Conservation (phyloP, 1,140 invertebrate genomes). For the Cardiocondyla obscurior region DNA sequence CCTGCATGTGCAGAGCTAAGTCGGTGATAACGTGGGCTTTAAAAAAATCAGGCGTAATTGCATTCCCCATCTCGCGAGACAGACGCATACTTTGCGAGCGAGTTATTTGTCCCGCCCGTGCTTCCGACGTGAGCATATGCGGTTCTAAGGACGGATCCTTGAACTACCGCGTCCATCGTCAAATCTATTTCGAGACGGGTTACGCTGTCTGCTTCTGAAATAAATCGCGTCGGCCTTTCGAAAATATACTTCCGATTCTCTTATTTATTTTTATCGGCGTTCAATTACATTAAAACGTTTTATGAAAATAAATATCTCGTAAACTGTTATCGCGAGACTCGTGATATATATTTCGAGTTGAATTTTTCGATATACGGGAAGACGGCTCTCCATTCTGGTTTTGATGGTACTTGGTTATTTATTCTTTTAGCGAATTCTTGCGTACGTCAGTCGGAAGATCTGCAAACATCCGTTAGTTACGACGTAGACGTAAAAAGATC, state of each 20-base stretch:
- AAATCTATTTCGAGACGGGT: slow-evolving; percentile 11
- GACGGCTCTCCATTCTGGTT: not conserved
- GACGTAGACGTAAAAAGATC: slow-evolving; percentile 11
- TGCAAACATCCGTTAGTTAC: slow-evolving; percentile 28
- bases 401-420: not conserved
- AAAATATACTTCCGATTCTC: not conserved
- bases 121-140: not conserved
- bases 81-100: not conserved
- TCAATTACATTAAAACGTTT: too few relatives aligned
- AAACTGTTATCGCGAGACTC: not conserved
- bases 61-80: not conserved
- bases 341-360: not conserved
- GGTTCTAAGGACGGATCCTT: not conserved
- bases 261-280: slow-evolving; percentile 7
- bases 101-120: not conserved
- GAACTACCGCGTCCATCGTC: not conserved
- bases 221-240: not conserved
- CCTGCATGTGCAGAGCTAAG: not conserved
- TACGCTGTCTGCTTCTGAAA: not conserved
- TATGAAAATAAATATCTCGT: not conserved
- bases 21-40: not conserved
- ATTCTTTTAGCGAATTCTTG: too few relatives aligned
- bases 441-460: slow-evolving; percentile 25
- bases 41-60: slow-evolving; percentile 14
- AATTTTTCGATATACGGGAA: not conserved